phyloP scores from a whole-genome alignment of 2,888 invertebrate genomes.

The Drosophila eohydei region DNA sequence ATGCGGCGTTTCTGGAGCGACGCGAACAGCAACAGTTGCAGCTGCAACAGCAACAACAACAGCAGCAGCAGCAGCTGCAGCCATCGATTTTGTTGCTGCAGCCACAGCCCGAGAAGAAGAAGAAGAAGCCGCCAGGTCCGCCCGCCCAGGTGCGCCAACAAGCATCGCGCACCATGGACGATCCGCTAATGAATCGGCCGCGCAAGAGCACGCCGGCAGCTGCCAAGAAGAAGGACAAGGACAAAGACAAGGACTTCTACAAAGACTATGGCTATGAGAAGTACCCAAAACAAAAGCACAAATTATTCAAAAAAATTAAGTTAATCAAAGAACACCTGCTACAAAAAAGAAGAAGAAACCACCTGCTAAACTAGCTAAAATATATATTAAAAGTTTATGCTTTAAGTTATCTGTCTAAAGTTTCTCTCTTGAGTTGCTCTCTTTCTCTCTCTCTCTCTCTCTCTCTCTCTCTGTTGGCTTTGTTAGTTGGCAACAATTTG shows the following conservation, averaged over 20 bases:
- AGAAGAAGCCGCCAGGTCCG: constrained; percentile 82
- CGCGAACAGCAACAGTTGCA: constrained; percentile 62
- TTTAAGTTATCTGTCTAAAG: constrained; percentile 3
- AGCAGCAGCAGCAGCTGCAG: constrained; percentile 65
- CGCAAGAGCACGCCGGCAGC: constrained; percentile 69
- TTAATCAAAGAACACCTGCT: constrained; percentile 25
- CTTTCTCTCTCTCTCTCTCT: neutral
- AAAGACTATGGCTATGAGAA: constrained; percentile 76
- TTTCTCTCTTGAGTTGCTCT: constrained; percentile 9
- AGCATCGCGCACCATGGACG: constrained; percentile 79
- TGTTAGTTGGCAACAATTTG: constrained; percentile 13
- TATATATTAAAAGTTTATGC: constrained; percentile 6
- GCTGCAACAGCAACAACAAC: constrained; percentile 42
- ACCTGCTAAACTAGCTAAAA: constrained; percentile 31
- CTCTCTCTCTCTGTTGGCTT: constrained; percentile 2
- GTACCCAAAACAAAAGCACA: constrained; percentile 61
- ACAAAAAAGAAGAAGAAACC: constrained; percentile 24
- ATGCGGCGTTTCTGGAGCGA: constrained; percentile 76
- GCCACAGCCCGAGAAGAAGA: constrained; percentile 67
- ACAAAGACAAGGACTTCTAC: constrained; percentile 49
- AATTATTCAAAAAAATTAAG: constrained; percentile 7
- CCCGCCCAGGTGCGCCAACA: constrained; percentile 79
- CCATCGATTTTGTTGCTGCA: constrained; percentile 60
- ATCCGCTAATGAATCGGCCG: constrained; percentile 84
- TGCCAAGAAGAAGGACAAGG: constrained; percentile 71